Conservation (phyloP, 2,888 invertebrate species). For the Gastracanthus pulcherrimus region DNA sequence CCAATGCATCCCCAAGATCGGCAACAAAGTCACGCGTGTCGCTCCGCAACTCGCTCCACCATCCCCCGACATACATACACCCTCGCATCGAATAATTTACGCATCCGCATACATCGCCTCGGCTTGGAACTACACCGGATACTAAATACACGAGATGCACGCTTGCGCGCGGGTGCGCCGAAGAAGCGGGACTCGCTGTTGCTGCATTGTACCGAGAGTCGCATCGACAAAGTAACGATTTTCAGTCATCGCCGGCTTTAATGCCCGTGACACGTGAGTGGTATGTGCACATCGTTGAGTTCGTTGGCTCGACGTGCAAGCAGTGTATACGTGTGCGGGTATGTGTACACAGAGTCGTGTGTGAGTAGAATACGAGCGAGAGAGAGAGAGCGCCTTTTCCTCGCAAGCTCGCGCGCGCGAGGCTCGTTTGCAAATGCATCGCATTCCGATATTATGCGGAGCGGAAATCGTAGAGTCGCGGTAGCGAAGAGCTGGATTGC, state of each 20-base stretch:
- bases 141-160: no score
- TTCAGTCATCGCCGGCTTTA: constrained; percentile 73
- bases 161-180: no score
- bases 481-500: no score
- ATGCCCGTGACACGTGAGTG: constrained; percentile 61
- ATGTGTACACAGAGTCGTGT: not conserved
- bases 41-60: not conserved
- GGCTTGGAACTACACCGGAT: no score
- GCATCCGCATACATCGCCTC: no score
- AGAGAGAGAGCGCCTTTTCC: not conserved
- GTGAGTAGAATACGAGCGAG: not conserved
- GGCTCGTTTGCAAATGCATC: not conserved
- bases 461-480: no score
- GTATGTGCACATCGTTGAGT: constrained; percentile 46
- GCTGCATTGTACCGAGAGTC: not conserved
- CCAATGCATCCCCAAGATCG: not conserved
- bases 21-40: not conserved
- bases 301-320: constrained; percentile 61
- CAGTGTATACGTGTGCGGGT: no score
- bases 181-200: not conserved
- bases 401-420: not conserved
- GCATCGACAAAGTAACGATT: constrained; percentile 71
- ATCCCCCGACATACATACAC: no score
- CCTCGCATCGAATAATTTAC: not conserved
- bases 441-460: no score